Evolutionary conservation across 1,140 invertebrate genomes (phyloP).

Genomic region (Drosophila tani): DNA sequence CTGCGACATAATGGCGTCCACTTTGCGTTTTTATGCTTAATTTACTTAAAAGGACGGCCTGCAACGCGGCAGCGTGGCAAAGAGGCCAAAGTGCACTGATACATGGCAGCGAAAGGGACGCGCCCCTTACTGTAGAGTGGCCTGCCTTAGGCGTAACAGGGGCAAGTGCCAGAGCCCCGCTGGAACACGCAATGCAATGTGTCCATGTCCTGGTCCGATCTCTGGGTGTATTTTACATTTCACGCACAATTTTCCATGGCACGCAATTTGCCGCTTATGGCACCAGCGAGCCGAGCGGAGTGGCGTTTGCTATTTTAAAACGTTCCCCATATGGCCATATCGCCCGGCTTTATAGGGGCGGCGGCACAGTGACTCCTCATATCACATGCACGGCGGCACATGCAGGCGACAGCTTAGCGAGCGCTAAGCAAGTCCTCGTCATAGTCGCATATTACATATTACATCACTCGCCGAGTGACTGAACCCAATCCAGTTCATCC

Average conservation of each 20-base stretch:
- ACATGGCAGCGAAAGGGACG: constrained; percentile 38
- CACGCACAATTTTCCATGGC: constrained; percentile 82
- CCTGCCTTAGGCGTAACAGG: constrained; percentile 47
- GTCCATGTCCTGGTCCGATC: constrained; percentile 23
- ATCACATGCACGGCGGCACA: constrained; percentile 75
- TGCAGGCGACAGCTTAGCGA: constrained; percentile 78
- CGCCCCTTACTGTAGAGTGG: constrained; percentile 45
- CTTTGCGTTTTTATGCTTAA: constrained; percentile 84
- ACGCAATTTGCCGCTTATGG: constrained; percentile 79
- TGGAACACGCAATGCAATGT: constrained; percentile 64
- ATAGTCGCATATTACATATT: constrained; percentile 80
- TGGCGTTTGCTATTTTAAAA: constrained; percentile 62
- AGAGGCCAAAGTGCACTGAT: constrained; percentile 38
- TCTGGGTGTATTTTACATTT: constrained; percentile 76
- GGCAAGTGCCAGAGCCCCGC: constrained; percentile 9
- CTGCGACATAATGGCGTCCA: constrained; percentile 84
- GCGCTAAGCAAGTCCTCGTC: constrained; percentile 68
- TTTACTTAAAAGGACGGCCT: constrained; percentile 81
- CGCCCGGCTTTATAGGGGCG: not conserved
- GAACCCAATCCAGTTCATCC: constrained; percentile 60
- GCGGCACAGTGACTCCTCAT: constrained; percentile 53
- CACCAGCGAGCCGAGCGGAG: constrained; percentile 34
- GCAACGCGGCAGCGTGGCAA: constrained; percentile 17
- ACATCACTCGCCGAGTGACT: constrained; percentile 72
- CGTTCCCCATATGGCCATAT: constrained; percentile 1